Base-by-base conservation (phyloP, 2,797 vertebrate genomes). In the Atherinosoma microstoma region DNA sequence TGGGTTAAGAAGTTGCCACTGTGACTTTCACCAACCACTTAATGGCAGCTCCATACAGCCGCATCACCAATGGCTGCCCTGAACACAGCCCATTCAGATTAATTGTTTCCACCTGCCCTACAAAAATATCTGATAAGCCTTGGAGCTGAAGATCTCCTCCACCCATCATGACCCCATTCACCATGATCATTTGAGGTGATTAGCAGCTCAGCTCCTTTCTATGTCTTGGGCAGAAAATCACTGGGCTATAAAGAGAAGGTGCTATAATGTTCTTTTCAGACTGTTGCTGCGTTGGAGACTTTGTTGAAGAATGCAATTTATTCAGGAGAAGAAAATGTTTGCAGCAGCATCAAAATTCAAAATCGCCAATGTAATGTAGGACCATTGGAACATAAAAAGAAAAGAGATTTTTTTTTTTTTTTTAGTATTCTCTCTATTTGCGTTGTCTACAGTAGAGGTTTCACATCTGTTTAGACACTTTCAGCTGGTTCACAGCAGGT, bases 401-500 rank as follows among this genome's bases (percentile, higher is more conserved):
- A 15, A 3, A 16, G 13, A 70, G 10, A 60, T n/a, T n/a, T n/a
- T n/a, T 35, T 18, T 15, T 30, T 24, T 75, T 53, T 57, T 70
- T 11, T 49, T 6, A 51, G 38, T 38, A n/a, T 70, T 67, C 59
- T 66, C 4, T 13, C 32, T 69, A 32, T 76, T 67, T 78, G 54
- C 70, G 57, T 64, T 63, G n/a, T 59, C 54, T 30, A 11, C 27
- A 67, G 70, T 13, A 74, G 58, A n/a, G 13, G 67, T 88, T 87
- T 88, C 83, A 53, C 6, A 6, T 58, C 11, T 35, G 57, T 90
- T 87, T 85, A 84, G 83, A 87, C 83, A 85, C 65, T 66, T 60
- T 56, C 18, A 15, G 56, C 6, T 4, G 62, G 60, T 75, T 72
- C 68, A 62, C 42, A 63, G 58, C 72, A 65, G 71, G 54, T 34